Percentiles rank a stretch among this genome's conserved stretches.
Conservation (phyloP, 2,113 vertebrate species). For the Suricata suricatta region DNA sequence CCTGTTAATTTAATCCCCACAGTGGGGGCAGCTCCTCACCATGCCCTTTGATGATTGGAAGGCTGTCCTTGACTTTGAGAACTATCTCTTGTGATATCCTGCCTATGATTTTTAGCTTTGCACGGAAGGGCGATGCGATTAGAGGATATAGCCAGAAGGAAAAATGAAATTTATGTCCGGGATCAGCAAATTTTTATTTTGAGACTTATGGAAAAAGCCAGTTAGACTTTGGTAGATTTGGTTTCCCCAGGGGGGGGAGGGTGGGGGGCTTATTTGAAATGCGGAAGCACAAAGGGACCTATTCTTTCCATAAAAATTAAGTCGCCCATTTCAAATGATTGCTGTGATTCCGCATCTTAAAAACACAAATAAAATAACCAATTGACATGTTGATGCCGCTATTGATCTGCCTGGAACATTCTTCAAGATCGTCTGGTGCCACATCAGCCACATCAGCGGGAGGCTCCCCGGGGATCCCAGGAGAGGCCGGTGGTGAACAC, state of each 20-base stretch:
- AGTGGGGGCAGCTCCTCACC: neutral
- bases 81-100: neutral
- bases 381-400: neutral
- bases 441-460: neutral
- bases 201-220: neutral
- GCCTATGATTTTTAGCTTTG: constrained; percentile 25
- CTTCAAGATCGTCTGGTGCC: neutral
- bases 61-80: neutral
- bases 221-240: neutral
- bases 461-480: neutral
- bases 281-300: neutral
- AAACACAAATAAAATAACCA: neutral
- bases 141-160: neutral
- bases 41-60: neutral
- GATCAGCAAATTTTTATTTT: constrained; percentile 11
- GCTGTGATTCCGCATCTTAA: neutral
- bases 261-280: neutral
- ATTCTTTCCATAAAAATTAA: neutral
- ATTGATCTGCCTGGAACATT: neutral
- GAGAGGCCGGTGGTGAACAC: neutral
- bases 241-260: neutral
- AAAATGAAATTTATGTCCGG: neutral
- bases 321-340: neutral
- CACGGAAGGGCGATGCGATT: neutral
- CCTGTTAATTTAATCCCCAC: neutral